Evolutionary conservation across 2,797 vertebrate species (phyloP).

Genomic region (Lacerta bilineata): DNA sequence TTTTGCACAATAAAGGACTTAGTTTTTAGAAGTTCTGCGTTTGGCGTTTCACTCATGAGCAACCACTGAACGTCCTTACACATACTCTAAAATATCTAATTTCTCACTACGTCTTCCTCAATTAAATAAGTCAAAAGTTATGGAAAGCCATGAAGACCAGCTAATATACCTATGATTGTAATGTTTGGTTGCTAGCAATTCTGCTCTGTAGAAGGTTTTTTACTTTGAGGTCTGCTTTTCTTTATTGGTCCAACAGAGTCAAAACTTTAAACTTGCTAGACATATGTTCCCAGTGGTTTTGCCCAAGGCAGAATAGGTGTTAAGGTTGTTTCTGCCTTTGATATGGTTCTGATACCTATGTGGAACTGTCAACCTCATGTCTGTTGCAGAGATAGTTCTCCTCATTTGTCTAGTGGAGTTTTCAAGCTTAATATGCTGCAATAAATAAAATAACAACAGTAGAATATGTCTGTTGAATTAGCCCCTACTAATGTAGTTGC

Average conservation of each 20-base stretch:
- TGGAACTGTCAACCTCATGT: not conserved
- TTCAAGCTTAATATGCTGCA: not conserved
- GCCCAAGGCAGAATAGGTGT: not conserved
- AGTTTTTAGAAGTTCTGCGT: too few species aligned
- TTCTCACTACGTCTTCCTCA: not conserved
- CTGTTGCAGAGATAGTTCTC: slow-evolving; percentile 7
- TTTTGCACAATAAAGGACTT: too few species aligned
- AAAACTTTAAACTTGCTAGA: slow-evolving; percentile 3
- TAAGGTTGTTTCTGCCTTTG: not conserved
- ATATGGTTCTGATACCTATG: not conserved
- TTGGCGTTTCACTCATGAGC: too few species aligned
- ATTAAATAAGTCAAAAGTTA: not conserved
- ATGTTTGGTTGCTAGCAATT: not conserved
- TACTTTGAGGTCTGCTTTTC: not conserved
- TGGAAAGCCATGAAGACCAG: not conserved
- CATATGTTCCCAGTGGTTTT: not conserved
- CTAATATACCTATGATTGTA: not conserved
- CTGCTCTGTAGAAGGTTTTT: not conserved
- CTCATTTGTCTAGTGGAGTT: not conserved
- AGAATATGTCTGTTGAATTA: not conserved
- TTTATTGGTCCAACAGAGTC: slow-evolving; percentile 19
- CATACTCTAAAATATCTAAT: too few species aligned
- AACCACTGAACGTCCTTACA: too few species aligned
- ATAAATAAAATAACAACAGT: not conserved
- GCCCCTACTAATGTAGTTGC: not conserved